Base-by-base conservation (phyloP, 2,113 vertebrate genomes). In the Rhinopomastus cyanomelas region DNA sequence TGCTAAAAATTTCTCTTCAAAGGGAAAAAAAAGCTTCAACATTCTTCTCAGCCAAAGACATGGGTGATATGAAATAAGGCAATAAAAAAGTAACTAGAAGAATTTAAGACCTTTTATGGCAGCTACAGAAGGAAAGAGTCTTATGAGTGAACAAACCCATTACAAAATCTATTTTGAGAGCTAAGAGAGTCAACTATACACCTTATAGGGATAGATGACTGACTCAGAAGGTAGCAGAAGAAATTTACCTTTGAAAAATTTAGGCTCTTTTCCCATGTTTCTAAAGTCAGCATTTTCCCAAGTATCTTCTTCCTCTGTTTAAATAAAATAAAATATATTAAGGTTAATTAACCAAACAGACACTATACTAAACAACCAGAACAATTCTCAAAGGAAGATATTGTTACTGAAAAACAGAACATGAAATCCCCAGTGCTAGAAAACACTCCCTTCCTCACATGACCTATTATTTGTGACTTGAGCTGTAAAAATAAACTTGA, bases 31-130 rank as follows among this genome's bases (percentile, higher is more conserved):
- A 39, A 56, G 36, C 39, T 85, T 59, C n/a, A 67, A 60, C 20
- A 36, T 74, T 82, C 26, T 83, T 77, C 56, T 56, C 34, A 76
- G 39, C 32, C 16, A 2, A 85, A 87, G 37, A 83, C 11, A 51
- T 11, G 36, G 51, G 39, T 53, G 39, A 89, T 77, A 91, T 42
- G 76, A 94, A 95, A 86, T 88, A 34, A 94, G 61, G 39, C 64
- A 85, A 82, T 56, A 56, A n/a, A 26, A 29, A 76, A 84, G 32
- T 75, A 78, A 52, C 56, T 89, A 77, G 37, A 85, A 95, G 79
- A 91, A 93, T 91, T 85, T 91, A 94, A 89, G 68, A 13, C 85
- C 87, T 95, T 94, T 89, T 83, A 88, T 89, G 82, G 91, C 53
- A 94, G 77, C 76, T 72, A 36, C 36, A 81, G 87, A 71, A 89